These are phyloP conservation scores for Thereva unica DNA, from an alignment of 2,888 invertebrate genomes.

Conservation along the genomic window DNA sequence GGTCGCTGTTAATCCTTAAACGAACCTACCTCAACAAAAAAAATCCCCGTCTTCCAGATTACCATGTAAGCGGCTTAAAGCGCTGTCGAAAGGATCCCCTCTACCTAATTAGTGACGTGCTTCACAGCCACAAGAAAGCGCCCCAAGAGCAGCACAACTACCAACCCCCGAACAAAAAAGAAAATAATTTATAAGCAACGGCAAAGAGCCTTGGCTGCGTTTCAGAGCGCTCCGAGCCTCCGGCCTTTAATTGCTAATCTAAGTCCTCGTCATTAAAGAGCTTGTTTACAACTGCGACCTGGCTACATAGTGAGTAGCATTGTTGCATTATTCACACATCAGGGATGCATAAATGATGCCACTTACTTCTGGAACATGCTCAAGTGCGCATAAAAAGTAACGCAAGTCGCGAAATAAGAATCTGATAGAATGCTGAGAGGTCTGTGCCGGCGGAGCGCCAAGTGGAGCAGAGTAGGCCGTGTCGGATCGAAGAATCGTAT, in stretches of 20 bases:
- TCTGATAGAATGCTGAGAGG: constrained; percentile 22
- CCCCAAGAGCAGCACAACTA: not conserved
- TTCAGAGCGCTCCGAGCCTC: not conserved
- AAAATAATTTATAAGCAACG: not conserved
- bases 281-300: constrained; percentile 31
- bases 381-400: constrained; percentile 29
- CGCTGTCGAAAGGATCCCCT: too few relatives aligned
- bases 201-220: not conserved
- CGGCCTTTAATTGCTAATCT: constrained; percentile 34
- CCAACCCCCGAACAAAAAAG: not conserved
- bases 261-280: constrained; percentile 29
- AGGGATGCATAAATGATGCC: constrained; percentile 30
- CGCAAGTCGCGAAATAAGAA: constrained; percentile 14
- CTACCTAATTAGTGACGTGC: too few relatives aligned
- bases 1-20: too few relatives aligned
- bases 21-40: too few relatives aligned
- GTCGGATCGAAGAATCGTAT: not conserved
- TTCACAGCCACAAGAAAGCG: not conserved
- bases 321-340: constrained; percentile 34
- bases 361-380: constrained; percentile 36
- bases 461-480: constrained; percentile 6
- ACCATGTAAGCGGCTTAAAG: too few relatives aligned
- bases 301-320: constrained; percentile 14
- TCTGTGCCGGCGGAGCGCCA: not conserved
- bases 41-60: too few relatives aligned